Evolutionary conservation across 2,113 vertebrate genomes (phyloP).

Genomic region (Syngnathus typhle): DNA sequence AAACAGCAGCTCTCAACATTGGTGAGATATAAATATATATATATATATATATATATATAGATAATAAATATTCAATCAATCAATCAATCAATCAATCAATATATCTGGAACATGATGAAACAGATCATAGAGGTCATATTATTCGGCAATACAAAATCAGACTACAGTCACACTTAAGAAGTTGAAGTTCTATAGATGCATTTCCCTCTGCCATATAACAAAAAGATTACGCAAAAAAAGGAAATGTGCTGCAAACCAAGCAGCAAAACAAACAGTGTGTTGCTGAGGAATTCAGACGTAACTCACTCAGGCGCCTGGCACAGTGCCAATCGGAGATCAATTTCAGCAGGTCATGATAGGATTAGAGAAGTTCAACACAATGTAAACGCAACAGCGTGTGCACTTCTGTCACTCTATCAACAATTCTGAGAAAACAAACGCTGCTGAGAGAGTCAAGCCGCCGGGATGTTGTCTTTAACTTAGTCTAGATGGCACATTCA

Average conservation of each 20-base stretch:
- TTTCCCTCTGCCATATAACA: constrained; percentile 7
- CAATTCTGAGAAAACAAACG: constrained; percentile 23
- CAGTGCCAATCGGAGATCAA: constrained; percentile 16
- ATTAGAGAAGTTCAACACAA: constrained; percentile 9
- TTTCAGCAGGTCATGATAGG: constrained; percentile 17
- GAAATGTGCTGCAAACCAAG: constrained; percentile 11
- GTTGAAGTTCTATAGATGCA: constrained; percentile 22
- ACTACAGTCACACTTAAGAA: constrained; percentile 9
- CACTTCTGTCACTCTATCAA: constrained; percentile 4
- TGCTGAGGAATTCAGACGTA: constrained; percentile 22
- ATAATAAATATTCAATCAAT: too few species aligned
- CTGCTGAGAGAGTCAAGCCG: constrained; percentile 12
- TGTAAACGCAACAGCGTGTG: constrained; percentile 3
- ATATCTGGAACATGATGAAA: not conserved
- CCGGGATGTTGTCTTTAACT: constrained; percentile 13
- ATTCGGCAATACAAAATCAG: constrained; percentile 19
- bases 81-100: too few species aligned
- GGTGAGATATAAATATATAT: too few species aligned
- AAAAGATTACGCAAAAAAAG: not conserved
- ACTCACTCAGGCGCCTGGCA: constrained; percentile 16
- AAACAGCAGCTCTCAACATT: not conserved
- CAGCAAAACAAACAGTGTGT: constrained; percentile 14
- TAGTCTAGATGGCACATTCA: constrained; percentile 23
- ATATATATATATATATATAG: too few species aligned
- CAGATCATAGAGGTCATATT: constrained; percentile 3